Percentiles rank a stretch among this genome's conserved stretches.
Conservation (phyloP, 1,140 invertebrate species). For the Musca domestica region DNA sequence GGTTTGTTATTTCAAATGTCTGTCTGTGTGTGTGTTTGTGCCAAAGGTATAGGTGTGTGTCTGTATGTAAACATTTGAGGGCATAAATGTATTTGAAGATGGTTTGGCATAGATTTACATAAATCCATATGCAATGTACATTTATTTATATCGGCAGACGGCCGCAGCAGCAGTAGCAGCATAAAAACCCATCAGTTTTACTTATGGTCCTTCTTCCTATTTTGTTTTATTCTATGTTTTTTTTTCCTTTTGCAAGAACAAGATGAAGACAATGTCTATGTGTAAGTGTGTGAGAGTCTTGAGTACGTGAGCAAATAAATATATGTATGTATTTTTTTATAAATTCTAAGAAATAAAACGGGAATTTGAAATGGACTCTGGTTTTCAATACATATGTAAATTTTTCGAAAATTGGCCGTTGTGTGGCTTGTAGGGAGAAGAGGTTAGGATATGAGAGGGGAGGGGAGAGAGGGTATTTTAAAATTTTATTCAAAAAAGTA, state of each 20-base stretch:
- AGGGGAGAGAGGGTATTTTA: too few species aligned
- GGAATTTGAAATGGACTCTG: slow-evolving; percentile 12
- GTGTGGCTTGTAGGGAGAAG: too few species aligned
- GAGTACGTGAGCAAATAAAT: background rate
- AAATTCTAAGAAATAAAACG: background rate
- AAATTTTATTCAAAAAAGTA: too few species aligned
- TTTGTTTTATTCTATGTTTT: background rate
- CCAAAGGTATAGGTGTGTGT: too few species aligned
- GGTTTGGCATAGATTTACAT: slow-evolving; percentile 41
- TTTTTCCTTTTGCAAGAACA: background rate
- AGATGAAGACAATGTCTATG: background rate
- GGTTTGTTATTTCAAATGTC: slow-evolving; percentile 3
- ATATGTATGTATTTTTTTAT: background rate
- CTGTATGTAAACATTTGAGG: background rate
- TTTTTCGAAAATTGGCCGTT: too few species aligned
- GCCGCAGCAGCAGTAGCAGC: background rate
- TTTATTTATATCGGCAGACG: slow-evolving; percentile 8
- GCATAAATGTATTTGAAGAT: slow-evolving; percentile 5
- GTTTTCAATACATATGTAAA: too few species aligned
- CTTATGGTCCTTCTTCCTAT: background rate
- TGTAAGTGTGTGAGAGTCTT: background rate
- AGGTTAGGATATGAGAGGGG: too few species aligned
- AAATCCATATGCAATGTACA: slow-evolving; percentile 47
- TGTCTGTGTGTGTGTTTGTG: too few species aligned
- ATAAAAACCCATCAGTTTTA: slow-evolving; percentile 21